Base-by-base conservation (phyloP, 2,888 invertebrate species). In the Pammene aurita region DNA sequence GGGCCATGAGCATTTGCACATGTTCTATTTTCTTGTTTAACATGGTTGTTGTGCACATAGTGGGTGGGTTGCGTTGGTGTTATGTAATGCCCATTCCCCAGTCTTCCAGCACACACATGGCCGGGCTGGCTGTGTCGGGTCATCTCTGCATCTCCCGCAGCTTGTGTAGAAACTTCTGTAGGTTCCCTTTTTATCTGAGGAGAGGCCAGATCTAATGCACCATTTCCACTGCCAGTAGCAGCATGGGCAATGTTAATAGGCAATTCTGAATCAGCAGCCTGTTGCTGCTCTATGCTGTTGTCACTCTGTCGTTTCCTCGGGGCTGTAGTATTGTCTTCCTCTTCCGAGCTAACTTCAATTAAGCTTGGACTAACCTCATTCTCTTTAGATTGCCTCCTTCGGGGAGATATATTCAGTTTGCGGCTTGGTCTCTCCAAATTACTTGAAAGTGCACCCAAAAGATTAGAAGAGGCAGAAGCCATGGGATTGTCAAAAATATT, bases 271-370 rank as follows among this genome's bases (percentile, higher is more conserved):
- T 66, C 62, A 38, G 73, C 42, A 34, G 60, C 54, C 62, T 72
- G 56, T 54, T 69, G 61, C 66, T 72, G 72, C 57, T 75, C 79
- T 58, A 74, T 76, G 71, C 78, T 81, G 76, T 75, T 84, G 38
- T 85, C 84, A 77, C 82, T 80, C 68, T 78, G 85, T 66, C 83
- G 85, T 72, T 86, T 89, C 72, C 83, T 84, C n/a, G 86, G 85
- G 35, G 74, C 73, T 38, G 81, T 74, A 26, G 76, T 76, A 79
- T 87, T 84, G 46, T 93, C 93, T 75, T 93, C 93, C 65, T 93
- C 93, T 74, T 92, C 93, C 57, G 93, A 93, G 77, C 92, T 92
- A 2, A 93, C 86, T 82, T 92, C 93, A 77, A 93, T 92, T 66
- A 85, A 80, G 82, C 85, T 87, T 60, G 84, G 73, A 75, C 81